These are phyloP conservation scores for Bombyx mandarina DNA, from an alignment of 1,140 invertebrate species.

Conservation along the genomic window DNA sequence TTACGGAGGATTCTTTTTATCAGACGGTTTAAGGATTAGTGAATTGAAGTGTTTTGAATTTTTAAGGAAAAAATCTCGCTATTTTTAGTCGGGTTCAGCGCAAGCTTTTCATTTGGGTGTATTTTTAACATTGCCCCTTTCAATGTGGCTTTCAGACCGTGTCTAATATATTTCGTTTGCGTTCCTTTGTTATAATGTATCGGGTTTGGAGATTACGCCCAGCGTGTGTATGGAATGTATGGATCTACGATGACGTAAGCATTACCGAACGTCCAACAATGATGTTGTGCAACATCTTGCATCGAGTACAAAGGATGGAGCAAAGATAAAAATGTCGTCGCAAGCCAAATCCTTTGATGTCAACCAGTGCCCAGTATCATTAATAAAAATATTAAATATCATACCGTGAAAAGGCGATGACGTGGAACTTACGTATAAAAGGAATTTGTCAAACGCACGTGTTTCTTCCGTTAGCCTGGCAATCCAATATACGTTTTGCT, in stretches of 20 bases:
- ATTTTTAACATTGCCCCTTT: no score
- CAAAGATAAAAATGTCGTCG: slow-evolving; percentile 59
- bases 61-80: neutral
- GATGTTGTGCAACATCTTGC: slow-evolving; percentile 63
- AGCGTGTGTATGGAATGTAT: slow-evolving; percentile 45
- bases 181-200: no score
- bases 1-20: slow-evolving; percentile 31
- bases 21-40: slow-evolving; percentile 18
- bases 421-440: slow-evolving; percentile 28
- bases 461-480: slow-evolving; percentile 12
- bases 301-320: slow-evolving; percentile 38
- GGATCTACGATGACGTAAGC: slow-evolving; percentile 52
- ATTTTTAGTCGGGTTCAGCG: neutral
- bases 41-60: slow-evolving; percentile 3
- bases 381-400: slow-evolving; percentile 56
- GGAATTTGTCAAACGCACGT: slow-evolving; percentile 33
- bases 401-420: slow-evolving; percentile 43
- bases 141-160: no score
- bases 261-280: slow-evolving; percentile 44
- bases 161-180: no score
- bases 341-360: slow-evolving; percentile 45
- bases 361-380: slow-evolving; percentile 42
- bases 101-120: no score
- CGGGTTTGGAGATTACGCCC: slow-evolving; percentile 5
- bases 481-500: no score